Evolutionary conservation across 2,113 vertebrate genomes (phyloP), one percentile per base, ranked within the genome.

Genomic region (Corythaeola cristata): DNA sequence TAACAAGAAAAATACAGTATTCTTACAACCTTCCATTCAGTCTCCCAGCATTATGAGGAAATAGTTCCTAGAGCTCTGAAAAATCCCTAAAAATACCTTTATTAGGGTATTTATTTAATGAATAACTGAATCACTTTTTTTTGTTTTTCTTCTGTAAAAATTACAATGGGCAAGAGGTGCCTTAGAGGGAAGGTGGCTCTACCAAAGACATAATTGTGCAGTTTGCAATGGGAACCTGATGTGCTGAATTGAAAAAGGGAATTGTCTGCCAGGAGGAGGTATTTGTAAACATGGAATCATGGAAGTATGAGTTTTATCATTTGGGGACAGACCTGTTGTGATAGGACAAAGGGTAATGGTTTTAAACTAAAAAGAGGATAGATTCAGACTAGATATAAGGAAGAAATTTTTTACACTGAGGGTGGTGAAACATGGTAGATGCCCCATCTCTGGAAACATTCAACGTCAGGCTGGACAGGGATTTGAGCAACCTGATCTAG

Each of bases 381-480:
- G 8, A 30, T 37, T 62, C 1, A 10, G 45, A 3, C 2, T n/a
- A 15, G 23, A 26, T 8, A 9, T 3, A 30, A 19, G 39, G 64
- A 58, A n/a, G 8, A 32, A 10, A 9, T 37, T 1, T 1, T 47
- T 69, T 15, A 15, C 0, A 0, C 0, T 45, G 39, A 45, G 26
- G 45, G 14, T 28, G 47, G 7, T 23, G 56, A 47, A 2, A 1
- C 62, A 0, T 12, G 11, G 39, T 5, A 0, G 56, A 23, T n/a
- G 28, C 12, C 10, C 27, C 33, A 5, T 86, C 33, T 37, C 24
- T 75, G 68, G 23, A 8, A 22, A 14, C 12, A 3, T 12, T 5
- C 32, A 3, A 39, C 28, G 14, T 2, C 55, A n/a, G 23, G n/a
- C 0, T 68, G 55, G 47, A 24, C 0, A 2, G 33, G 15, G 13